Percentiles rank a stretch among this genome's conserved stretches.
These are phyloP conservation scores for Atta colombica DNA, from an alignment of 1,140 invertebrate genomes.

Conservation along the genomic window DNA sequence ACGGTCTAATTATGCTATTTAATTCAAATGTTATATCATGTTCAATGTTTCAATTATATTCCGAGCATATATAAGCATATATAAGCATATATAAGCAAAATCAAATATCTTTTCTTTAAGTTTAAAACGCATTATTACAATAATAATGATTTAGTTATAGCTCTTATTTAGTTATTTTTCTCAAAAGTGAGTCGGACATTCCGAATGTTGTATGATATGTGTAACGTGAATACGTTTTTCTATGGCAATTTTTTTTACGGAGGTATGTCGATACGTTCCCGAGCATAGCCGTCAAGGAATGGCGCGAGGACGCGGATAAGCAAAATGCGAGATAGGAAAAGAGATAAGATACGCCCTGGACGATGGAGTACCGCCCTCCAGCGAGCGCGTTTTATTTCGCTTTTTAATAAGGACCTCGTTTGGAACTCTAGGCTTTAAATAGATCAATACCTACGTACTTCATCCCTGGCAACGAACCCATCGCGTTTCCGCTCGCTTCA, in stretches of 20 bases:
- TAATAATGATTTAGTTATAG: neutral
- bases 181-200: neutral
- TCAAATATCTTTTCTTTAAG: neutral
- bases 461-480: slow-evolving; percentile 84
- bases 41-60: neutral
- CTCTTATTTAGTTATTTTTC: neutral
- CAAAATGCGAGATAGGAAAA: slow-evolving; percentile 57
- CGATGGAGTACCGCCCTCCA: slow-evolving; percentile 61
- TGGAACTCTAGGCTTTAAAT: slow-evolving; percentile 87
- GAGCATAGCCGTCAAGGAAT: slow-evolving; percentile 36
- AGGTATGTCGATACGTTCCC: slow-evolving; percentile 4
- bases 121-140: neutral
- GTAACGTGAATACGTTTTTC: slow-evolving; percentile 20
- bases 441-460: slow-evolving; percentile 86
- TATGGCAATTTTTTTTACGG: neutral
- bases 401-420: slow-evolving; percentile 87
- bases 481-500: slow-evolving; percentile 77
- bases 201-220: neutral
- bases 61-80: too few relatives aligned
- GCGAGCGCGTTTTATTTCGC: slow-evolving; percentile 83
- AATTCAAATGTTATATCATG: neutral
- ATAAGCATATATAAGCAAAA: neutral
- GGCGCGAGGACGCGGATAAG: slow-evolving; percentile 45
- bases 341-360: slow-evolving; percentile 60
- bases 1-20: neutral